These are phyloP conservation scores for Sarcoramphus papa DNA, from an alignment of 2,797 vertebrate species.

Conservation along the genomic window DNA sequence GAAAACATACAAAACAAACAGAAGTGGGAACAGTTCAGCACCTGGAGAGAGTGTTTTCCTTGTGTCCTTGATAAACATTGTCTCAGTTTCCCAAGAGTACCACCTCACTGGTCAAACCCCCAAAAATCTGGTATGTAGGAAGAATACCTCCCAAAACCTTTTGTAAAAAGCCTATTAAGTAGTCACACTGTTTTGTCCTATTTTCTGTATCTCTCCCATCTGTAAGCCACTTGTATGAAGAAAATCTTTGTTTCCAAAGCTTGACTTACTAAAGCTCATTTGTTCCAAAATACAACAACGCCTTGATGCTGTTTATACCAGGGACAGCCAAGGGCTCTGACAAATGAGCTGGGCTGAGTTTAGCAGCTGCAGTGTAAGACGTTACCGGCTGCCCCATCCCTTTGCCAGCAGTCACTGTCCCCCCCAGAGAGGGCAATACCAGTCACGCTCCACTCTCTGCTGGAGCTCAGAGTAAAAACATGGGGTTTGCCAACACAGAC, in stretches of 20 bases:
- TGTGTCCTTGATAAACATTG: neutral
- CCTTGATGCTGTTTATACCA: neutral
- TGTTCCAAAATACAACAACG: conserved; percentile 22
- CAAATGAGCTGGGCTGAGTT: neutral
- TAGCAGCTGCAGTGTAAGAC: neutral
- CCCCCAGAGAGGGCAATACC: neutral
- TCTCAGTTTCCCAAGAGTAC: neutral
- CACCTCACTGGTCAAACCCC: neutral
- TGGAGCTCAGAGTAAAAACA: neutral
- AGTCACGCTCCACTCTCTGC: neutral
- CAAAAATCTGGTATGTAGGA: neutral
- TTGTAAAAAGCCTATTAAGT: neutral
- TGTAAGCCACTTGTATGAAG: neutral
- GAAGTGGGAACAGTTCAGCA: neutral
- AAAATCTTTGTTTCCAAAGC: conserved; percentile 24
- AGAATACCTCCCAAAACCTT: neutral
- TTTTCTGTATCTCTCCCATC: neutral
- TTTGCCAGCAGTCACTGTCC: neutral
- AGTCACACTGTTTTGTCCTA: neutral
- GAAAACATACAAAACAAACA: neutral
- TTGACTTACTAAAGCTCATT: neutral
- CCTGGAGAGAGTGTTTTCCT: neutral
- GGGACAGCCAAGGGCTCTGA: neutral
- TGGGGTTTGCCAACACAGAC: neutral
- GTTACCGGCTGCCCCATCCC: neutral